Evolutionary conservation across 2,797 vertebrate species (phyloP), one percentile per base, ranked within the genome.

Genomic region (Anguilla megastoma): DNA sequence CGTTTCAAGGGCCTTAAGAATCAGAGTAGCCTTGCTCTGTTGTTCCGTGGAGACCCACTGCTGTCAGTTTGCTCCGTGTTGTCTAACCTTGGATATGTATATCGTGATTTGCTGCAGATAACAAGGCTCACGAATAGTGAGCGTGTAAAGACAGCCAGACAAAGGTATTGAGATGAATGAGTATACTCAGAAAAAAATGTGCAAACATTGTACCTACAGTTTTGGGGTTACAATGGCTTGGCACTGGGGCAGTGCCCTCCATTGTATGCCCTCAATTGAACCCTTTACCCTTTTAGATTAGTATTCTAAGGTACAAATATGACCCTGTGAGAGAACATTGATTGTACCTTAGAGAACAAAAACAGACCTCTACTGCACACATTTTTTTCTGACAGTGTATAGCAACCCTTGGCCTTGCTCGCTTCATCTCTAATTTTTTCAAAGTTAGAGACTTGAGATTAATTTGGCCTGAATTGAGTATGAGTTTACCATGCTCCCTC

Each of bases 111-210:
- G 5, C 71, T 16, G 36, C 71, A 69, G 63, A 21, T 36, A 30
- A 33, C 3, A 33, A 30, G 1, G 27, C 30, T 74, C 69, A 80
- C 21, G 76, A 24, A 45, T 24, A 21, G 18, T 80, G 76, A 80
- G 21, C 76, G 48, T 41, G 14, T 48, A 76, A 33, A 18, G 2
- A 76, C 14, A 76, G 36, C 71, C 33, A 48, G 76, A 80, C 41
- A 24, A 16, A 80, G 4, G 76, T 80, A 36, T 85, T 58, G 56
- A 56, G 69, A 27, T 52, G 83, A 84, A 84, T n/a, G 45, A 56
- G 12, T 54, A 54, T 6, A 54, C 52, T 54, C 52, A 54, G 52
- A 54, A 54, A 14, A 54, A 54, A 9, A 10, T 10, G 12, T 1
- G 52, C 52, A 54, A 54, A 54, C 9, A 54, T 10, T 54, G 7